Evolutionary conservation across 2,113 vertebrate genomes (phyloP), one percentile per base, ranked within the genome.

Genomic region (Syngnathus scovelli): DNA sequence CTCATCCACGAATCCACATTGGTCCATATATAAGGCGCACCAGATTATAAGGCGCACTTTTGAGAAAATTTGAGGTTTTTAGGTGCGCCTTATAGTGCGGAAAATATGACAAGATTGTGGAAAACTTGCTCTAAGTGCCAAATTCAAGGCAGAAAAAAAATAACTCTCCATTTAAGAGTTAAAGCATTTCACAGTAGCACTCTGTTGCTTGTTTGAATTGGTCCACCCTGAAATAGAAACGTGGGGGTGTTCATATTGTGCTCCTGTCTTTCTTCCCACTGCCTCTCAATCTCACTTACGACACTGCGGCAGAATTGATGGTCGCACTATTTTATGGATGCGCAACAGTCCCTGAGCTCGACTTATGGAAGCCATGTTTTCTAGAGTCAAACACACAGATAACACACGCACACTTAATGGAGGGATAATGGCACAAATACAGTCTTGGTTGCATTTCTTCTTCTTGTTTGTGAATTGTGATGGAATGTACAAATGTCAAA

Each of bases 401-500:
- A 56, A 68, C 61, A n/a, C 64, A 44, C 37, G 18, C 66, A 55
- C 27, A 66, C 37, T 36, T 59, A 18, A 27, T 59, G 12, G 27
- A 33, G 12, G 33, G 48, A 19, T 51, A 51, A 51, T 51, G 6
- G 19, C 48, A 12, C 61, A 66, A 84, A 65, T 55, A 71, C n/a
- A 66, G 66, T 78, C 75, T 77, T 37, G 71, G 69, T 64, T 52
- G 64, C 44, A 61, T 46, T 80, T 71, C 77, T 78, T 71, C 78
- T 83, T 84, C 60, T 79, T 85, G 81, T 88, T 70, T 65, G 44
- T 9, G 39, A 68, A 78, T 71, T 15, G n/a, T 3, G 64, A 85
- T 79, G 38, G 74, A 58, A 68, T 84, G 73, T n/a, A 21, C 49
- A n/a, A n/a, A 51, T 81, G 70, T 81, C 78, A 88, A 84, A 89